phyloP scores from a whole-genome alignment of 30 jellyfish, hydroid and myxozoan genomes.

The Turritopsis dohrnii region DNA sequence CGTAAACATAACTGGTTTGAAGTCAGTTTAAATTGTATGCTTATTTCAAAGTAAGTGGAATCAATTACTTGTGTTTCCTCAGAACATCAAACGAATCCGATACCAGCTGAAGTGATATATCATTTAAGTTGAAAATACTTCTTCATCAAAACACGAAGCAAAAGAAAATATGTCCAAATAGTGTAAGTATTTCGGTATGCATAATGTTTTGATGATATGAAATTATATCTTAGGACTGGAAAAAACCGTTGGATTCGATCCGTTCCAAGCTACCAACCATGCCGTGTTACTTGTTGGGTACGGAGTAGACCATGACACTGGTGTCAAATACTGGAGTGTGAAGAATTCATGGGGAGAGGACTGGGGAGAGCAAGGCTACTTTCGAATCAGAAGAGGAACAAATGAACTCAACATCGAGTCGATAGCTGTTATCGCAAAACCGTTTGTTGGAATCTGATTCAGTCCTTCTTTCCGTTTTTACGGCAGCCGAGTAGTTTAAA shows the following conservation, averaged over 20 bases:
- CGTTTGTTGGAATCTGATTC: slow-evolving; percentile 13
- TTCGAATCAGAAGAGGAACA: slow-evolving; percentile 54
- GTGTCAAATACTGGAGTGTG: slow-evolving; percentile 49
- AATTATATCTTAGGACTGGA: neutral
- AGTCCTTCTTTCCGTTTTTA: no score
- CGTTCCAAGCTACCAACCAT: slow-evolving; percentile 52
- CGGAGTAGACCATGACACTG: slow-evolving; percentile 34
- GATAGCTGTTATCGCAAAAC: slow-evolving; percentile 47
- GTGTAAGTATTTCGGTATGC: neutral
- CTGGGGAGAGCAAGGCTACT: slow-evolving; percentile 68
- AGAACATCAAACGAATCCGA: no score
- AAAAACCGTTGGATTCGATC: slow-evolving; percentile 22
- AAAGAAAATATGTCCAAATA: neutral
- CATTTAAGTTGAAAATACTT: slow-evolving; percentile 43
- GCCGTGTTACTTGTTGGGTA: slow-evolving; percentile 52
- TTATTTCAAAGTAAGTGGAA: no score
- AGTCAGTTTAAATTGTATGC: no score
- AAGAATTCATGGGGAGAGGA: slow-evolving; percentile 60
- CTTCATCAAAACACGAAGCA: slow-evolving; percentile 26
- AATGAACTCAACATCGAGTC: slow-evolving; percentile 52
- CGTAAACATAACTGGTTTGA: no score
- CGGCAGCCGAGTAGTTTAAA: no score
- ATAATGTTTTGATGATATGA: neutral
- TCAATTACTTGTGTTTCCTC: no score
- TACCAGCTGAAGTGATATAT: slow-evolving; percentile 21